Base-by-base conservation (phyloP, 2,888 invertebrate genomes). In the Nezara viridula region DNA sequence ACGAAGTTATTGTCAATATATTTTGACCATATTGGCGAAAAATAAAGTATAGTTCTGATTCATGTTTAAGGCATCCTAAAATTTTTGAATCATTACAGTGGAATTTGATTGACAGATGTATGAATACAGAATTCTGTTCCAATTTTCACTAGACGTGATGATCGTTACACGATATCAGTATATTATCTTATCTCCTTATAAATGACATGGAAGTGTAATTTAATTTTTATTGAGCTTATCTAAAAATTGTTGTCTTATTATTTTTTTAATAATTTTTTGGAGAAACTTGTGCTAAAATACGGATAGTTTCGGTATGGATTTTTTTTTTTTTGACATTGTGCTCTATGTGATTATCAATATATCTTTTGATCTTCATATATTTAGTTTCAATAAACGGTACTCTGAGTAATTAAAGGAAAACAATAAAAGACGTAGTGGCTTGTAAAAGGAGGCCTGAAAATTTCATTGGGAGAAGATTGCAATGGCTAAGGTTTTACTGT, bases 401-500 rank as follows among this genome's bases (percentile, higher is more conserved):
- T 66, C 32, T 32, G 7, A 32, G 66, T 19, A 37, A 73, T 73
- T 73, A 73, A 73, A 73, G 37, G 66, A 37, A 73, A 73, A 73
- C 66, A 73, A 73, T 73, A 73, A 73, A 73, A 73, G 16, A 37
- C 66, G 32, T 73, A 44, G 81, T n/a, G 81, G 14, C n/a, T 81
- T n/a, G 81, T 81, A 47, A 81, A 73, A 81, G 81, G 44, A 44
- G 44, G 37, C 44, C 44, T 81, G 44, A 81, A 81, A 81, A n/a
- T 81, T 81, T 24, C 81, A 81, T n/a, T n/a, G 81, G 24, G 10
- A n/a, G 81, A 81, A 44, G 81, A 81, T 81, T 81, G 81, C 81
- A 44, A 81, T 81, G 44, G 81, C n/a, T 44, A 47, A 81, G 81
- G 81, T 81, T 81, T 81, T 81, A 81, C 81, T 44, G n/a, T 81